phyloP scores from a whole-genome alignment of 2,113 vertebrate genomes.

The Panthera uncia region DNA sequence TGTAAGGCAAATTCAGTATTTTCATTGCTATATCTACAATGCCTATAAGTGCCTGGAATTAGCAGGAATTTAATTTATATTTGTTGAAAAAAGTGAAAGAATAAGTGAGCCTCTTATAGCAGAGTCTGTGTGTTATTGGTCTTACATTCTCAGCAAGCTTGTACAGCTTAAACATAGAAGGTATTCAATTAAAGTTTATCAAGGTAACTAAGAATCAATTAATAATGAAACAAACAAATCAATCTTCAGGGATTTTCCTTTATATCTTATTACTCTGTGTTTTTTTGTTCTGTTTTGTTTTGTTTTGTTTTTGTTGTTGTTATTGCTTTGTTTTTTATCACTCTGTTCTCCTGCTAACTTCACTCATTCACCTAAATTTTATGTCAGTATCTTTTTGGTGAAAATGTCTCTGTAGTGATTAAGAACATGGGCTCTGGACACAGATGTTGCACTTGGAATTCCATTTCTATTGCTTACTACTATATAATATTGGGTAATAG shows the following conservation, averaged over 20 bases:
- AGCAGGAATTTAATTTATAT: background rate
- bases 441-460: background rate
- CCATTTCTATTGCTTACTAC: background rate
- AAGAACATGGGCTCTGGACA: background rate
- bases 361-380: background rate
- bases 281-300: too few species aligned
- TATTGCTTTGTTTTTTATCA: background rate
- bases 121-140: background rate
- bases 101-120: background rate
- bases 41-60: background rate
- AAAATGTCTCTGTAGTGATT: background rate
- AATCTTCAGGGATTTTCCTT: background rate
- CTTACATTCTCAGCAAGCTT: background rate
- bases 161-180: background rate
- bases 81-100: background rate
- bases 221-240: background rate
- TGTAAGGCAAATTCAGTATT: background rate
- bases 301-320: background rate
- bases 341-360: background rate
- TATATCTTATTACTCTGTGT: background rate
- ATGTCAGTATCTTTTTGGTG: background rate
- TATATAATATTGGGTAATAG: background rate
- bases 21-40: background rate
- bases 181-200: background rate
- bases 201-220: background rate